A percentile compares a stretch with the other conserved stretches of the same genome.
Conservation (phyloP, 2,113 vertebrate species). For the Micronycteris hirsuta region DNA sequence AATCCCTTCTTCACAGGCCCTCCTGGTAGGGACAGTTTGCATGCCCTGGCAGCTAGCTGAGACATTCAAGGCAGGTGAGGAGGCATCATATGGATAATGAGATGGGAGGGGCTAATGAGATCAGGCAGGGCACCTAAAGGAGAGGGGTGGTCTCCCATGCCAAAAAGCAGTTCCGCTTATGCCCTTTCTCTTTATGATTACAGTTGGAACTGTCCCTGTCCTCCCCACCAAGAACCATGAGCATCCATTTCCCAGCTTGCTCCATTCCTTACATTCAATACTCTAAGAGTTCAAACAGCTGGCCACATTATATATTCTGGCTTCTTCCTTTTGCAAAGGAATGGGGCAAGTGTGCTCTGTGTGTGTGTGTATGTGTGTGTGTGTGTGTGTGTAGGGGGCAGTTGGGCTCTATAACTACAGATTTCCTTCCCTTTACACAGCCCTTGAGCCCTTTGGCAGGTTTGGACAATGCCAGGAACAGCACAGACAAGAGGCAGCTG, state of each 20-base stretch:
- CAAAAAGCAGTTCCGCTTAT: not conserved
- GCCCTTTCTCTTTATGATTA: not conserved
- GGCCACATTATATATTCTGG: not conserved
- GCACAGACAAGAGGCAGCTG: not conserved
- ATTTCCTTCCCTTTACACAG: not conserved
- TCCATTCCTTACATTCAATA: not conserved
- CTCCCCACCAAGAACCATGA: not conserved
- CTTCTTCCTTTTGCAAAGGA: conserved; percentile 12
- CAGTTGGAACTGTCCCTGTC: not conserved
- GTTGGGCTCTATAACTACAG: not conserved
- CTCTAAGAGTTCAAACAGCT: not conserved
- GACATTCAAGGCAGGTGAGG: not conserved
- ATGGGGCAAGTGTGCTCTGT: not conserved
- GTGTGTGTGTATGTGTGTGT: not conserved
- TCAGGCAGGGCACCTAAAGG: not conserved
- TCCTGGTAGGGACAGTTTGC: not conserved
- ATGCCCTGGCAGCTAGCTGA: not conserved
- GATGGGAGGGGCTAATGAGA: not conserved
- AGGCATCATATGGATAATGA: not conserved
- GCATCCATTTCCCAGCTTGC: not conserved
- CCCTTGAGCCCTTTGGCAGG: not conserved
- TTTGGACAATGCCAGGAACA: not conserved
- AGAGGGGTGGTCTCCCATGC: not conserved
- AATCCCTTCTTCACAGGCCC: not conserved
- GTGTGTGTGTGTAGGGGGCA: too few relatives aligned